Conservation (phyloP, 2,888 invertebrate species). For the Deilephila elpenor region DNA sequence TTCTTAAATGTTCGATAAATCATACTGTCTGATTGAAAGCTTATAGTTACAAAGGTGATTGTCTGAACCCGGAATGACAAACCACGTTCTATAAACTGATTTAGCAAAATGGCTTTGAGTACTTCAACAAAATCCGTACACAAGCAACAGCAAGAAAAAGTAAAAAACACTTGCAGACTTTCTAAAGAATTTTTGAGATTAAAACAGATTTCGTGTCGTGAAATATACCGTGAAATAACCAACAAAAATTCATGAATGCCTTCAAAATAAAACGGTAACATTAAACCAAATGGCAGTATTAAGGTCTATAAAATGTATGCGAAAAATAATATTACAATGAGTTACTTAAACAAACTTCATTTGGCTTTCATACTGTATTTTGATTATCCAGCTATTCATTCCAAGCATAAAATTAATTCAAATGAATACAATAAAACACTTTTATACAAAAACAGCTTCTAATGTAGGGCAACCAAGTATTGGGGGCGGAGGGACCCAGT, state of each 20-base stretch:
- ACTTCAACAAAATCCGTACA: background rate
- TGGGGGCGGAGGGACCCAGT: background rate
- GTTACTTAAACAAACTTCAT: constrained; percentile 17
- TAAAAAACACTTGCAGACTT: background rate
- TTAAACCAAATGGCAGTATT: constrained; percentile 6
- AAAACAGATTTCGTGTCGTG: background rate
- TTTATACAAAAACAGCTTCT: constrained; percentile 44
- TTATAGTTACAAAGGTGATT: too few relatives aligned
- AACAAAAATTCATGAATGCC: background rate
- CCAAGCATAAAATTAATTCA: constrained; percentile 43
- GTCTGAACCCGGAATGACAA: too few relatives aligned
- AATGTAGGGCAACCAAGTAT: constrained; percentile 31
- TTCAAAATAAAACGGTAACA: constrained; percentile 13
- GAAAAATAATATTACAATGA: constrained; percentile 22
- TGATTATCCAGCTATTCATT: constrained; percentile 40
- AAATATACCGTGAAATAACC: background rate
- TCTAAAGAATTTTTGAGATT: background rate
- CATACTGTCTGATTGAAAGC: too few relatives aligned
- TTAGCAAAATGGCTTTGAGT: too few relatives aligned
- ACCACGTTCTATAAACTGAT: too few relatives aligned
- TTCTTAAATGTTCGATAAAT: too few relatives aligned
- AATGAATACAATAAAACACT: constrained; percentile 45
- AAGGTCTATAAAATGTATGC: constrained; percentile 15
- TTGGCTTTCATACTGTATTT: constrained; percentile 36
- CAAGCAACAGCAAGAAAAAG: background rate